Evolutionary conservation across 2,113 vertebrate genomes (phyloP).

Genomic region (Silurus meridionalis): DNA sequence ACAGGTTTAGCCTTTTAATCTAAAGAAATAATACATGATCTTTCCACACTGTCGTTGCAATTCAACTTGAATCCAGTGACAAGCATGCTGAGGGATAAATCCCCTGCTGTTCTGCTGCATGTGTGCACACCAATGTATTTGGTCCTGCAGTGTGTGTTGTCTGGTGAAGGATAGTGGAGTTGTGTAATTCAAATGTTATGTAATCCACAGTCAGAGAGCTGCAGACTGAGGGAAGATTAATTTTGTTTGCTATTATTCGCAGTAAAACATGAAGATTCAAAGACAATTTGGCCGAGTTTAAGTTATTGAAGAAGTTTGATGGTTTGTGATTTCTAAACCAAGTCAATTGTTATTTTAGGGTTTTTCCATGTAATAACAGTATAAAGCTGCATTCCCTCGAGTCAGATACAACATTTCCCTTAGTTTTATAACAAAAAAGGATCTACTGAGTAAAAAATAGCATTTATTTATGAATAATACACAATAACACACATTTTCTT

Average conservation of each 20-base stretch:
- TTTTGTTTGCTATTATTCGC: constrained; percentile 5
- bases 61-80: background rate
- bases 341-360: background rate
- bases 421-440: background rate
- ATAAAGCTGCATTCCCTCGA: background rate
- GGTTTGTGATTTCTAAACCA: constrained; percentile 12
- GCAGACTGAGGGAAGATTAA: constrained; percentile 42
- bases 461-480: background rate
- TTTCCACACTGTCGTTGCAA: background rate
- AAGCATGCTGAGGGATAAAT: background rate
- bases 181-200: constrained; percentile 39
- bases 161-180: constrained; percentile 7
- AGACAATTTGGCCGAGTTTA: background rate
- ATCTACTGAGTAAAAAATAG: background rate
- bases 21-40: background rate
- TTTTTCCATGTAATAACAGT: background rate
- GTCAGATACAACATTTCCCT: background rate
- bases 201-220: constrained; percentile 28
- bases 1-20: background rate
- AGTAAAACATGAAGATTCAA: background rate
- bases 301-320: background rate
- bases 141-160: constrained; percentile 2
- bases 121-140: constrained; percentile 32
- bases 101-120: background rate
- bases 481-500: background rate